Evolutionary conservation across 2,888 invertebrate species (phyloP), one percentile per base, ranked within the genome.

Genomic region (Koerneria pararmatus): DNA sequence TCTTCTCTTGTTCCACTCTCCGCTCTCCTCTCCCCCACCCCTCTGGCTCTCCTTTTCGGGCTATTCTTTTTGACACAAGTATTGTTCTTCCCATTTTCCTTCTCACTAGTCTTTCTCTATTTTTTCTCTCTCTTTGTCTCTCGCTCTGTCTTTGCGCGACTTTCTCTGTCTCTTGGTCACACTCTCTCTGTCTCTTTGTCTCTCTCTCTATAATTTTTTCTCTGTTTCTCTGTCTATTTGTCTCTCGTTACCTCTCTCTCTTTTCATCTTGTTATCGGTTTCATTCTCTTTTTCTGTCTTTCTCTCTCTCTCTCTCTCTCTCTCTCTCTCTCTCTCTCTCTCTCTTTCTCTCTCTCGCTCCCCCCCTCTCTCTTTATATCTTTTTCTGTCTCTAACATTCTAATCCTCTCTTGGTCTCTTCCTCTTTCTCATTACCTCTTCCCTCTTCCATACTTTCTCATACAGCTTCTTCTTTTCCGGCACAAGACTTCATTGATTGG

Each of bases 291-390:
- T 54, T 32, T 54, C 54, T 24, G 15, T 54, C 54, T 29, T 32
- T 29, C 54, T 54, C 54, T 54, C 29, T 54, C 29, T 24, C 54
- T 54, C 54, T 29, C 54, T 54, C 54, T 24, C 22, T 54, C 22
- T 54, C 29, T 54, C 54, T 54, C 54, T 54, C 54, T 29, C 54
- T 54, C 29, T 29, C 54, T 54, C 24, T 54, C 54, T 54, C 54
- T 29, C 29, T 54, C 29, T 29, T 32, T 54, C 22, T 29, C 22
- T 29, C 54, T 54, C 5, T 15, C 53, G 19, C n/a, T 5, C 27
- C 5, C 8, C 27, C 32, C 41, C 32, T 22, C 6, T 3, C 22
- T 15, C 22, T 54, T 54, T 56, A 56, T 56, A 29, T 56, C n/a
- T n/a, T n/a, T n/a, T n/a, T n/a, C n/a, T n/a, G n/a, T n/a, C n/a